phyloP scores from a whole-genome alignment of 1,140 invertebrate genomes.

The Pinna nobilis region DNA sequence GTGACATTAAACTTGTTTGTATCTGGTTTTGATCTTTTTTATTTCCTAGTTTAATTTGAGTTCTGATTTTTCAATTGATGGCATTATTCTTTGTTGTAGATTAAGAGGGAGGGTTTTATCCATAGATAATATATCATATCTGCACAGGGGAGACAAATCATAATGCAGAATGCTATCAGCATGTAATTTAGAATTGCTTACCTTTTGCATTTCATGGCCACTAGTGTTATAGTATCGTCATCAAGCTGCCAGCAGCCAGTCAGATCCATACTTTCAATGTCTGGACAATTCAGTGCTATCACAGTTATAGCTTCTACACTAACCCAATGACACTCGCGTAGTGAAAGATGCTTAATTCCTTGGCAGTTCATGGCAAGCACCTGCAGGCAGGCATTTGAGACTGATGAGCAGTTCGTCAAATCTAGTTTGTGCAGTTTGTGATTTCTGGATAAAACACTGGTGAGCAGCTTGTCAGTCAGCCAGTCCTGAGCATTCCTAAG shows the following conservation, averaged over 20 bases:
- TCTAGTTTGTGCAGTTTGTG: conserved; percentile 59
- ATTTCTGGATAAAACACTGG: conserved; percentile 64
- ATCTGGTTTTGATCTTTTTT: too few relatives aligned
- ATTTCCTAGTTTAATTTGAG: too few relatives aligned
- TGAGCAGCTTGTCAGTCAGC: conserved; percentile 64
- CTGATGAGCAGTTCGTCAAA: conserved; percentile 64
- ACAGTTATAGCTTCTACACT: conserved; percentile 61
- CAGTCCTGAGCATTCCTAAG: conserved; percentile 70
- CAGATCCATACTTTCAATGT: conserved; percentile 68
- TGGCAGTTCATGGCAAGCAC: conserved; percentile 58
- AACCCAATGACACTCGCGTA: conserved; percentile 72
- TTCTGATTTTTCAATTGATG: too few relatives aligned
- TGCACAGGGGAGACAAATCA: too few relatives aligned
- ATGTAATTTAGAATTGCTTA: conserved; percentile 57
- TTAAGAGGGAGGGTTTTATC: too few relatives aligned
- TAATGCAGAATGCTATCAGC: too few relatives aligned
- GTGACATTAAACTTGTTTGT: too few relatives aligned
- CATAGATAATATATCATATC: too few relatives aligned
- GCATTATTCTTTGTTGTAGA: too few relatives aligned
- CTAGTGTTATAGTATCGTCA: conserved; percentile 64
- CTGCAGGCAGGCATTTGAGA: conserved; percentile 64
- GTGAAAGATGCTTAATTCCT: conserved; percentile 52
- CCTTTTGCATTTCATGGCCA: conserved; percentile 63
- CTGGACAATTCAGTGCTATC: conserved; percentile 56
- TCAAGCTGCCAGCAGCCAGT: conserved; percentile 74